These are phyloP conservation scores for Lamellibrachia satsuma DNA, from an alignment of 2,888 invertebrate species.

Conservation along the genomic window DNA sequence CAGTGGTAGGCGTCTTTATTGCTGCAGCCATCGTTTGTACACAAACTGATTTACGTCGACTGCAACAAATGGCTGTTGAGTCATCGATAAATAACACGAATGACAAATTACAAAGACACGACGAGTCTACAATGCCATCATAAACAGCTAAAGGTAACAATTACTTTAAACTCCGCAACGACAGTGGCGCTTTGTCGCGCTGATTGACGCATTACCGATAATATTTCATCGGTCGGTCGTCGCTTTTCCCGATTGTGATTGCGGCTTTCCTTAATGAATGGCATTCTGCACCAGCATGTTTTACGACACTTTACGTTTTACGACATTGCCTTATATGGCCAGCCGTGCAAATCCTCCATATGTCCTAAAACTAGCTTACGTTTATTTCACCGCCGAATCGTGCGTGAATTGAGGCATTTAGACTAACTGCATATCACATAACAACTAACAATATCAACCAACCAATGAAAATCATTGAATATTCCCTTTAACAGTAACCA, in stretches of 20 bases:
- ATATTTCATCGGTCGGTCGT: background rate
- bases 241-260: background rate
- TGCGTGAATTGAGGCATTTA: background rate
- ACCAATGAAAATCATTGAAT: no score
- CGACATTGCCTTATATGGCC: background rate
- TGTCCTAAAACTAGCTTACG: background rate
- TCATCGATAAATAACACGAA: background rate
- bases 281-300: background rate
- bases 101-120: constrained; percentile 1
- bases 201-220: background rate
- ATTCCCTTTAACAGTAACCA: no score
- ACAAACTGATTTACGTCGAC: background rate
- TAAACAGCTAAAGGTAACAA: constrained; percentile 1
- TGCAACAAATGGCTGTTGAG: background rate
- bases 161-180: background rate
- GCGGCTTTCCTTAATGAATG: background rate
- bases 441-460: no score
- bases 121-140: background rate
- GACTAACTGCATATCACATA: no score
- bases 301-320: background rate
- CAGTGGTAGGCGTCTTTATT: background rate
- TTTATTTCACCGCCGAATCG: background rate
- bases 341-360: background rate
- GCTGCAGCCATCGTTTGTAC: background rate
- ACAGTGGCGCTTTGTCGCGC: background rate